A percentile compares a stretch with the other conserved stretches of the same genome.
phyloP scores from a whole-genome alignment of 2,797 vertebrate genomes.

The Mormyrops attenuatus region DNA sequence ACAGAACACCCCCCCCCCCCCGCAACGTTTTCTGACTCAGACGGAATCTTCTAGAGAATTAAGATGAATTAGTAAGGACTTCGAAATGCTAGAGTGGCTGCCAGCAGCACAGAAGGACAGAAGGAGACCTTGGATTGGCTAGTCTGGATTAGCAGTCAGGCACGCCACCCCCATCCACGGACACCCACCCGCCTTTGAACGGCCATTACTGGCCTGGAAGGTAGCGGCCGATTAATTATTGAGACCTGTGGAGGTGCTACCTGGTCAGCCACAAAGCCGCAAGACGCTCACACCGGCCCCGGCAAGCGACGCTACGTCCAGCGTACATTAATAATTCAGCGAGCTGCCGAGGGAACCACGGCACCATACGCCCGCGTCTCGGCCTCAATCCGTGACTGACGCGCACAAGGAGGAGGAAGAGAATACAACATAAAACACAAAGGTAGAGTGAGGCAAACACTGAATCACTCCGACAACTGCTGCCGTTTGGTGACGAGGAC shows the following conservation, averaged over 20 bases:
- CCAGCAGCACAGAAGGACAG: no score
- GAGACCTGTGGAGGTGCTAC: background rate
- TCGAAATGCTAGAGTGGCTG: background rate
- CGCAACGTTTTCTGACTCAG: background rate
- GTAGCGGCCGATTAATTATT: background rate
- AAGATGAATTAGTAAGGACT: background rate
- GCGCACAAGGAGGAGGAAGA: background rate
- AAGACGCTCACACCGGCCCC: background rate
- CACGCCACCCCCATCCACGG: background rate
- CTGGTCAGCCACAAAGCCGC: background rate
- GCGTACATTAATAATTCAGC: slow-evolving; percentile 13
- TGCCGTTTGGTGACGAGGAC: background rate
- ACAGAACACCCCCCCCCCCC: background rate
- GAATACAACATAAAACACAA: background rate
- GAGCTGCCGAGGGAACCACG: background rate
- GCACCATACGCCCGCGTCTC: background rate
- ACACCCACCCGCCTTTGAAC: background rate
- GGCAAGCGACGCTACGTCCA: background rate
- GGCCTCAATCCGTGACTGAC: background rate
- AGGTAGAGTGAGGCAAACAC: background rate
- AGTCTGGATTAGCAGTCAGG: background rate
- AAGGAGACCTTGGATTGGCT: background rate
- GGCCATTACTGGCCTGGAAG: background rate
- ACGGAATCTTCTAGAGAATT: background rate
- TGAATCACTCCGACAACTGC: background rate